Evolutionary conservation across 2,888 invertebrate species (phyloP), one percentile per base, ranked within the genome.

Genomic region (Protonemura montana): DNA sequence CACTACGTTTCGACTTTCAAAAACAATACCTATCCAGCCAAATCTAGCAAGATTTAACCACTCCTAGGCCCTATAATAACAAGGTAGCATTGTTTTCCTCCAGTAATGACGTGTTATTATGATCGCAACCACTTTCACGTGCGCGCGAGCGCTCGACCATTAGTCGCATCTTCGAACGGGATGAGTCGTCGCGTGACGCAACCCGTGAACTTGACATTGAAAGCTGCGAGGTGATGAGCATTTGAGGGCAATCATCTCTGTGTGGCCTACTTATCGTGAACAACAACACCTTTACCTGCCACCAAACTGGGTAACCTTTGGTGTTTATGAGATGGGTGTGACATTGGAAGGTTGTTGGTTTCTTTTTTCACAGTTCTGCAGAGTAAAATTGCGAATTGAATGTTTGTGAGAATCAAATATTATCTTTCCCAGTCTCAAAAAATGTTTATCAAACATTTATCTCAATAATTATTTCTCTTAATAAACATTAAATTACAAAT

Each of bases 101-200:
- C 59, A 21, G 2, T 59, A 59, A 59, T 59, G 59, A 59, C 59
- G 59, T 13, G 59, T 59, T 59, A 59, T 59, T 59, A 59, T 59
- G 7, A 10, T 35, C 59, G 6, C 35, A 10, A 21, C 21, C 59
- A 21, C 59, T 59, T 59, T 59, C 59, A 59, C 59, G 13, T 59
- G 13, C 6, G 59, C 21, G 13, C 35, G 59, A 21, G 59, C 59
- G 13, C 16, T 41, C 21, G 59, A 21, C 21, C 59, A 59, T 59
- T 59, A 59, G 59, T 59, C 59, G 59, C 59, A 59, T 59, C 59
- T 59, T 59, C 59, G 59, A n/a, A n/a, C 59, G 59, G 59, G 59
- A 59, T 59, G 59, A 59, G 59, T 21, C 59, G 21, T 2, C 59
- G 16, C 16, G 21, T 59, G 59, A 59, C 59, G 59, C 13, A 59